phyloP scores from a whole-genome alignment of 2,888 invertebrate species.

The Acrobeloides nanus region DNA sequence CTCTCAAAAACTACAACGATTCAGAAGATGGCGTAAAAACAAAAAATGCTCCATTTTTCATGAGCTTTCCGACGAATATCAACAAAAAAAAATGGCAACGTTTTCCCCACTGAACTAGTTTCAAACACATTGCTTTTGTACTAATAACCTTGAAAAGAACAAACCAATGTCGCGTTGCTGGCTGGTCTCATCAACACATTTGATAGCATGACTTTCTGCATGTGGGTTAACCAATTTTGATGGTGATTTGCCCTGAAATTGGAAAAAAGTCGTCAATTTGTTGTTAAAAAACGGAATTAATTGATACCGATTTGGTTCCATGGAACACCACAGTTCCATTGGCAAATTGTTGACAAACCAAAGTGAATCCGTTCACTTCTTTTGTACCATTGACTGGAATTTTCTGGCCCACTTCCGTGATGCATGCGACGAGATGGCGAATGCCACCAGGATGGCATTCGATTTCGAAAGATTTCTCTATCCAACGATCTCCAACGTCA shows the following conservation, averaged over 20 bases:
- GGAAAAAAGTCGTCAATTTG: too few species aligned
- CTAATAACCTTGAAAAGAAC: not conserved
- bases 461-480: constrained; percentile 32
- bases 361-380: constrained; percentile 27
- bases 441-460: constrained; percentile 30
- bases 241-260: too few species aligned
- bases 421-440: constrained; percentile 20
- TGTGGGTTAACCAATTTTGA: too few species aligned
- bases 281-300: constrained; percentile 7
- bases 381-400: constrained; percentile 19
- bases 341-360: constrained; percentile 27
- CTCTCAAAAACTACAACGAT: too few species aligned
- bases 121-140: too few species aligned
- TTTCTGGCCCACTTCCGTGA: constrained; percentile 26
- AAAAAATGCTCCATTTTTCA: too few species aligned
- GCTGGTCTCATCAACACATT: constrained; percentile 20
- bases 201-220: too few species aligned
- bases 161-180: constrained; percentile 10
- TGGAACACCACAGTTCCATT: constrained; percentile 35
- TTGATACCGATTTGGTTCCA: constrained; percentile 24
- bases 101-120: too few species aligned
- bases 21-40: too few species aligned
- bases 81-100: too few species aligned
- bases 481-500: constrained; percentile 25
- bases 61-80: too few species aligned